Evolutionary conservation across 2,113 vertebrate species (phyloP).

Genomic region (Narcine bancroftii): DNA sequence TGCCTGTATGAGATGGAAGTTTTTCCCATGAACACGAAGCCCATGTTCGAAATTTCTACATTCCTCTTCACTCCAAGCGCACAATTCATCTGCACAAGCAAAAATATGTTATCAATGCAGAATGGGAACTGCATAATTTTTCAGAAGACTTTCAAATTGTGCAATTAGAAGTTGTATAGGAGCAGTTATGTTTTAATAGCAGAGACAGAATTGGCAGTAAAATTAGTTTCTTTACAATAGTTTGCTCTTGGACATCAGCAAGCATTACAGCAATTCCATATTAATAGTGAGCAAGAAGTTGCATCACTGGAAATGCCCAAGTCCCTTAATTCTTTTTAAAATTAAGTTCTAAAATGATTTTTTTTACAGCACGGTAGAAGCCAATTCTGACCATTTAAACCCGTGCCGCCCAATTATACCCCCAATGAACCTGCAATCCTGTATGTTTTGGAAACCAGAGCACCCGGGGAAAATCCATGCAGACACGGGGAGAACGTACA

Average conservation of each 20-base stretch:
- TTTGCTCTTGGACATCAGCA: background rate
- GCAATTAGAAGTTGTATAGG: background rate
- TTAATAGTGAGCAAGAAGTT: background rate
- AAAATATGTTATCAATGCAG: background rate
- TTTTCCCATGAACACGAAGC: slow-evolving; percentile 89
- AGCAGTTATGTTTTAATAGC: background rate
- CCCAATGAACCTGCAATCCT: no score
- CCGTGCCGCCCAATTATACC: no score
- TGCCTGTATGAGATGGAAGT: slow-evolving; percentile 92
- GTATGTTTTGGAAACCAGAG: no score
- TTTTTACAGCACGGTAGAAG: no score
- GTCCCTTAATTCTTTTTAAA: no score
- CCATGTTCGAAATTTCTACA: slow-evolving; percentile 85
- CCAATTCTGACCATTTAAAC: no score
- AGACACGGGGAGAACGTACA: no score
- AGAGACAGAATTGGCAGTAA: background rate
- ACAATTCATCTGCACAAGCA: slow-evolving; percentile 67
- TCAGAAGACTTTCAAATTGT: background rate
- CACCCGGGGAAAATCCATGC: no score
- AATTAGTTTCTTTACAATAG: background rate
- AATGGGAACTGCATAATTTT: background rate
- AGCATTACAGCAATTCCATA: background rate
- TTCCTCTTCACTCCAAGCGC: slow-evolving; percentile 89
- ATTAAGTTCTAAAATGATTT: no score
- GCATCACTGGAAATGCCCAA: background rate